These are phyloP conservation scores for Drosophila grimshawi DNA, from an alignment of 1,140 invertebrate genomes.

Conservation along the genomic window DNA sequence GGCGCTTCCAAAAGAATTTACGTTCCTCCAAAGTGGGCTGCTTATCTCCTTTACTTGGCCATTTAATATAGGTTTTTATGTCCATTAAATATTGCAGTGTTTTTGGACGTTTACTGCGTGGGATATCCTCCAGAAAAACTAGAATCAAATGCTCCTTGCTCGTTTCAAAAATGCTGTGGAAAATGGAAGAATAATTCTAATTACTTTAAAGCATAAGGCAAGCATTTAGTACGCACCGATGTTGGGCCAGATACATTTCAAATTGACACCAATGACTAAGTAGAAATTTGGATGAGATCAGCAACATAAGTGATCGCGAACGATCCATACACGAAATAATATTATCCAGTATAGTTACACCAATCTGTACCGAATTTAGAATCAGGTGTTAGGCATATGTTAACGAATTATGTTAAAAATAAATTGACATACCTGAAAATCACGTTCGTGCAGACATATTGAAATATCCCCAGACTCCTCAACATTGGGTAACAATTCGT, in stretches of 20 bases:
- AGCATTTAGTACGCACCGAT: constrained; percentile 83
- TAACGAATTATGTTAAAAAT: not conserved
- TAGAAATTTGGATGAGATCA: constrained; percentile 87
- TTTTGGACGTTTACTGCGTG: constrained; percentile 86
- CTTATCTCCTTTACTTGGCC: constrained; percentile 84
- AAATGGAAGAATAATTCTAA: constrained; percentile 17
- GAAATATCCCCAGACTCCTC: constrained; percentile 86
- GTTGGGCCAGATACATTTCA: constrained; percentile 88
- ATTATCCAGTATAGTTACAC: constrained; percentile 87
- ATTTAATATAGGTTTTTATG: constrained; percentile 88
- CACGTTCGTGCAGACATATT: constrained; percentile 88
- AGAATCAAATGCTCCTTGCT: constrained; percentile 87
- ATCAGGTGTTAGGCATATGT: not conserved
- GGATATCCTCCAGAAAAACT: constrained; percentile 88
- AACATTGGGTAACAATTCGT: constrained; percentile 86
- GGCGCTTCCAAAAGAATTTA: constrained; percentile 81
- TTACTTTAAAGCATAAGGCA: not conserved
- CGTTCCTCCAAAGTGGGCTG: constrained; percentile 72
- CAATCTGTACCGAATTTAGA: constrained; percentile 84
- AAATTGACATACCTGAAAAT: constrained; percentile 86
- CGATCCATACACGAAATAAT: constrained; percentile 88
- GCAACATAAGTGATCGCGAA: constrained; percentile 86
- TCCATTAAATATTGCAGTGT: constrained; percentile 88
- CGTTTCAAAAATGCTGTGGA: constrained; percentile 86
- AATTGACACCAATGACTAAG: constrained; percentile 88